Conservation (phyloP, 1,140 invertebrate genomes). For the Drosophila ercepeae region DNA sequence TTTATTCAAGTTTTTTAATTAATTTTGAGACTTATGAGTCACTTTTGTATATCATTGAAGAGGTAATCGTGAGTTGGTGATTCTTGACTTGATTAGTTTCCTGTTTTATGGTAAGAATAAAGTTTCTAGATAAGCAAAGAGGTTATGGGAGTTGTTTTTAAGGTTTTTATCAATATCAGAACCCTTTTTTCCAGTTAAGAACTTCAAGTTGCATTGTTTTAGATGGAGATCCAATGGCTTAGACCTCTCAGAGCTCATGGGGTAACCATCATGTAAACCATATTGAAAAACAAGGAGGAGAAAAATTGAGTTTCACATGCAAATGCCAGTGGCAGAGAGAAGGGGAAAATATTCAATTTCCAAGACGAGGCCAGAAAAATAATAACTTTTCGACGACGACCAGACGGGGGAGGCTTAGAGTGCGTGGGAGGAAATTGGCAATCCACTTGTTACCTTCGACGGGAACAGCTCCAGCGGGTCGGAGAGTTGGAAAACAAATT, state of each 20-base stretch:
- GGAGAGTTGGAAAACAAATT: conserved; percentile 14
- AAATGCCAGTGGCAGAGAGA: conserved; percentile 5
- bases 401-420: conserved; percentile 12
- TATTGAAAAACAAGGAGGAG: conserved; percentile 35
- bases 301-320: conserved; percentile 45
- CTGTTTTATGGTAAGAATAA: not conserved
- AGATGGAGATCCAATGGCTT: not conserved
- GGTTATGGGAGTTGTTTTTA: not conserved
- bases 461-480: not conserved
- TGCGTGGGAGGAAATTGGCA: conserved; percentile 14
- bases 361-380: conserved; percentile 21
- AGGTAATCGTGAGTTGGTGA: not conserved
- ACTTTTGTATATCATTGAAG: not conserved
- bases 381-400: conserved; percentile 8
- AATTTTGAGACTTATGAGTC: too few relatives aligned
- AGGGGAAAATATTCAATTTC: conserved; percentile 24
- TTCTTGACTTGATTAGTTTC: too few relatives aligned
- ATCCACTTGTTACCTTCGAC: conserved; percentile 67
- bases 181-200: too few relatives aligned
- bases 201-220: too few relatives aligned
- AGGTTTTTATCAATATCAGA: too few relatives aligned
- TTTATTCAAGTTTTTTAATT: too few relatives aligned
- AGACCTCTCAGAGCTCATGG: conserved; percentile 9
- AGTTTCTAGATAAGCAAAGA: not conserved
- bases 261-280: conserved; percentile 29